These are phyloP conservation scores for Beris morrisii DNA, from an alignment of 2,888 invertebrate genomes.

Conservation along the genomic window DNA sequence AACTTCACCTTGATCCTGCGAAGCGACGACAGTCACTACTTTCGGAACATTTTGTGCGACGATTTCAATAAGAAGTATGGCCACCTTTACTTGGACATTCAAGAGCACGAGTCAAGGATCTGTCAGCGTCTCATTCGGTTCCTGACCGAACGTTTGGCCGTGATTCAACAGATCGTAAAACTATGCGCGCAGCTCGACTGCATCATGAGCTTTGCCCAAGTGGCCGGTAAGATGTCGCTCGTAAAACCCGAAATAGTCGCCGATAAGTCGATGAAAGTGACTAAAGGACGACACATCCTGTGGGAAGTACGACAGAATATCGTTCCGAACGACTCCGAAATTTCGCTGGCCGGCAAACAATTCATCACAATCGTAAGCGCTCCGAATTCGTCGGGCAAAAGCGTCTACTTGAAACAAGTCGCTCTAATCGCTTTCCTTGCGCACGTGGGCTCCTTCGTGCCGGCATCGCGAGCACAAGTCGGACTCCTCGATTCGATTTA, in stretches of 20 bases:
- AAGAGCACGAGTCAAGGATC: conserved; percentile 77
- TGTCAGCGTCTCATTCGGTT: conserved; percentile 68
- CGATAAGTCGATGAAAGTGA: conserved; percentile 50
- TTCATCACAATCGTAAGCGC: conserved; percentile 81
- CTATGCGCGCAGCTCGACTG: conserved; percentile 57
- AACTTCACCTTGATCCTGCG: conserved; percentile 44
- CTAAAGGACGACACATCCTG: conserved; percentile 44
- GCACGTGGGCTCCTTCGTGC: conserved; percentile 88
- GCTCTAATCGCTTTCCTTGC: conserved; percentile 81
- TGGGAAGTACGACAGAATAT: conserved; percentile 35
- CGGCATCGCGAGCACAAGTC: conserved; percentile 73
- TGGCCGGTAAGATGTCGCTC: conserved; percentile 50
- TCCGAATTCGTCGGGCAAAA: conserved; percentile 91
- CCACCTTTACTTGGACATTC: conserved; percentile 76
- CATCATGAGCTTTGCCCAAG: conserved; percentile 54
- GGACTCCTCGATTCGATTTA: conserved; percentile 73
- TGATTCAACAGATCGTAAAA: conserved; percentile 63
- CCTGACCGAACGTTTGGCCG: conserved; percentile 55
- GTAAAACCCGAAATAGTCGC: conserved; percentile 51
- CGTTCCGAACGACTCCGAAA: conserved; percentile 37
- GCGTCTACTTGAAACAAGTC: conserved; percentile 84
- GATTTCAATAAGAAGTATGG: conserved; percentile 78
- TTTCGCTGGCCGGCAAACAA: conserved; percentile 44
- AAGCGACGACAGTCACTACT: conserved; percentile 50
- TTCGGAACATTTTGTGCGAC: conserved; percentile 54